Conservation (phyloP, 1,140 invertebrate species). For the Rhynchophorus ferrugineus region DNA sequence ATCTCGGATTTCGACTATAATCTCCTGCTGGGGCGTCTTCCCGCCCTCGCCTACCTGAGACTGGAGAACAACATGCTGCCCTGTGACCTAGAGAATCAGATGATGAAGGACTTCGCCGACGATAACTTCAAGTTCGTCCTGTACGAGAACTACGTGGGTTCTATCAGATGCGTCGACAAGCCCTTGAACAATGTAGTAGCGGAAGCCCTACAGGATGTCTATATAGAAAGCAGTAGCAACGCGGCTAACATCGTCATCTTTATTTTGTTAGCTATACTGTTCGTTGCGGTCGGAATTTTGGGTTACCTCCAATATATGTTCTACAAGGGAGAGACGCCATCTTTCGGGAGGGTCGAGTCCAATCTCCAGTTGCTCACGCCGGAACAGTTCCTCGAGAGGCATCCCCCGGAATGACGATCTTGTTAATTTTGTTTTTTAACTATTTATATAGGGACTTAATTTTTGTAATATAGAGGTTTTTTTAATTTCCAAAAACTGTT, state of each 20-base stretch:
- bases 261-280: constrained; percentile 22
- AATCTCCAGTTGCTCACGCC: constrained; percentile 23
- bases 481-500: too few relatives aligned
- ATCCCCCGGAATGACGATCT: background rate
- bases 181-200: constrained; percentile 3
- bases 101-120: constrained; percentile 30
- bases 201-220: background rate
- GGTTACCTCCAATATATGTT: constrained; percentile 31
- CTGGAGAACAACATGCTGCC: constrained; percentile 32
- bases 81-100: constrained; percentile 34
- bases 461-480: too few relatives aligned
- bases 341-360: constrained; percentile 16
- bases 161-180: constrained; percentile 24
- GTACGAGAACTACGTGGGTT: constrained; percentile 16
- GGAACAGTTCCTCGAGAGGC: constrained; percentile 9
- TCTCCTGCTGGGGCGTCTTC: constrained; percentile 27
- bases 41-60: constrained; percentile 28
- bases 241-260: constrained; percentile 19
- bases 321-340: constrained; percentile 20
- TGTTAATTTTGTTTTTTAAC: background rate
- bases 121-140: constrained; percentile 35
- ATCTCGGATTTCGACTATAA: constrained; percentile 34
- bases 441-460: too few relatives aligned
- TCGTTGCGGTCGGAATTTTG: constrained; percentile 25
- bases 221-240: background rate